phyloP scores from a whole-genome alignment of 2,113 vertebrate species.

The Zapus hudsonius region DNA sequence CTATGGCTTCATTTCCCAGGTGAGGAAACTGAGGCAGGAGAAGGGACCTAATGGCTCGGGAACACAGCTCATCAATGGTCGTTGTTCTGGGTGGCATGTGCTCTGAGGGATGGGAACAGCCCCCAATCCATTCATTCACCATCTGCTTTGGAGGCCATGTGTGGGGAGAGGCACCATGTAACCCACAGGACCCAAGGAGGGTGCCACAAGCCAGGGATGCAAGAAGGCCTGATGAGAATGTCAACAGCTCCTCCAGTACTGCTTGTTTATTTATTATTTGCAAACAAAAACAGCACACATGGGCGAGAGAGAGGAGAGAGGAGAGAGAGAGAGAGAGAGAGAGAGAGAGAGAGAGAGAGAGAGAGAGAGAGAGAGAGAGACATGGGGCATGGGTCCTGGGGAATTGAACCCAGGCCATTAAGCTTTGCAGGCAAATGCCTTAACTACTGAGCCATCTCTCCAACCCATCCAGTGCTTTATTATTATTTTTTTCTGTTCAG shows the following conservation, averaged over 20 bases:
- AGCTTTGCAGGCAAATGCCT: too few species aligned
- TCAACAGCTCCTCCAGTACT: neutral
- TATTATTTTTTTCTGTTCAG: too few species aligned
- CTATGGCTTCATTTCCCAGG: neutral
- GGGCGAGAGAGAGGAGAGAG: too few species aligned
- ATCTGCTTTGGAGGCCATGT: neutral
- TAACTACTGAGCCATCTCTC: too few species aligned
- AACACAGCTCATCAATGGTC: neutral
- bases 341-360: too few species aligned
- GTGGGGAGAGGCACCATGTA: neutral
- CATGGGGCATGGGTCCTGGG: too few species aligned
- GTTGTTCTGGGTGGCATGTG: neutral
- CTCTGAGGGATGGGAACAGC: neutral
- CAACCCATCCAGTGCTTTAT: too few species aligned
- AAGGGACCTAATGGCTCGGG: neutral
- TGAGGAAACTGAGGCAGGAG: slow-evolving; percentile 50
- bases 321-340: too few species aligned
- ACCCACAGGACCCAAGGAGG: neutral
- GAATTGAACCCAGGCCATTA: too few species aligned
- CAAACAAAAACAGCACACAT: too few species aligned
- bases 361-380: too few species aligned
- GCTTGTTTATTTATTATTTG: neutral
- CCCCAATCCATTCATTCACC: neutral
- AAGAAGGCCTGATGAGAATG: neutral
- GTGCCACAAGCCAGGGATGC: neutral